These are phyloP conservation scores for Bombus affinis DNA, from an alignment of 1,140 invertebrate species.

Conservation along the genomic window DNA sequence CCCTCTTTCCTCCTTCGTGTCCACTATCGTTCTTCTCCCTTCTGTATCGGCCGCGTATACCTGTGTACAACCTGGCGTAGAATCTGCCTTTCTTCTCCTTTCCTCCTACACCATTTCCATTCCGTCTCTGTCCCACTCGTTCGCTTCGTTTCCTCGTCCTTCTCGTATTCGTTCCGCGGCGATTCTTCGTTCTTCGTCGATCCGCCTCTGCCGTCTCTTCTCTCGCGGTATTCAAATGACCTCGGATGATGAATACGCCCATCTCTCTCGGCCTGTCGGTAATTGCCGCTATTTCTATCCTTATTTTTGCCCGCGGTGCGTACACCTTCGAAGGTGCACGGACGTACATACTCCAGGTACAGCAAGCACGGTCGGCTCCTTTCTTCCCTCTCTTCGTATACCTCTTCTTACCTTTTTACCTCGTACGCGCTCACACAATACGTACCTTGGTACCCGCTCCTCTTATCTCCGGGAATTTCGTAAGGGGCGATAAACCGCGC, in stretches of 20 bases:
- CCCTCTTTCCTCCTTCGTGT: conserved; percentile 30
- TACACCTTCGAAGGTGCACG: conserved; percentile 56
- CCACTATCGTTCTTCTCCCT: conserved; percentile 23
- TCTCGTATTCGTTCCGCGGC: background rate
- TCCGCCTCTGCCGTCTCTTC: conserved; percentile 29
- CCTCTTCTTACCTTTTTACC: background rate
- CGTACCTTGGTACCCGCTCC: conserved; percentile 16
- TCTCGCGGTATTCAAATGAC: conserved; percentile 75
- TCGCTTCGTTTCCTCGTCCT: background rate
- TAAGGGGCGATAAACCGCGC: conserved; percentile 62
- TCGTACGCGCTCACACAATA: conserved; percentile 25
- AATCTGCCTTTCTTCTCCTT: conserved; percentile 24
- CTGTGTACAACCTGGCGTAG: conserved; percentile 51
- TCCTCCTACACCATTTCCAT: conserved; percentile 12
- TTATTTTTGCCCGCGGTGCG: conserved; percentile 72
- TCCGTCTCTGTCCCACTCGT: background rate
- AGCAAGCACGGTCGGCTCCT: conserved; percentile 50
- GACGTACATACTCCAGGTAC: conserved; percentile 30
- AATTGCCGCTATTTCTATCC: conserved; percentile 74
- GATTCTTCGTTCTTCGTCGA: conserved; percentile 16
- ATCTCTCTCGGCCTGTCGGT: conserved; percentile 62
- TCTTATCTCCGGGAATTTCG: conserved; percentile 63
- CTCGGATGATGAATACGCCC: conserved; percentile 73
- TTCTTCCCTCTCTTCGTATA: conserved; percentile 6
- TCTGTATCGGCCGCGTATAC: background rate